Evolutionary conservation across 1,140 invertebrate species (phyloP), one percentile per base, ranked within the genome.

Genomic region (Drosophila paulistorum): DNA sequence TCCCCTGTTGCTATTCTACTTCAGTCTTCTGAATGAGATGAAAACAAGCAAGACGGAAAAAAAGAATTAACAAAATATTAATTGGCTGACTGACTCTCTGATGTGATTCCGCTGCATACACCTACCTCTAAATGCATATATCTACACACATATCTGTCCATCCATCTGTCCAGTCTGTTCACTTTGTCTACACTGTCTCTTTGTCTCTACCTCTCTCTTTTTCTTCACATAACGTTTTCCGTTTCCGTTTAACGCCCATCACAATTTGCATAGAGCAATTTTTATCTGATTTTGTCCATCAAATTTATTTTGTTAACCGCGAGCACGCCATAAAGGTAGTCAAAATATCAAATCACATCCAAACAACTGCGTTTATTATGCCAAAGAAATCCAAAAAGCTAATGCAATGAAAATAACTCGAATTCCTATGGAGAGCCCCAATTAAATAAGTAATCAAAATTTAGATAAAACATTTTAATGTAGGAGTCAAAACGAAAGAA

Each of bases 51-150:
- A 54, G 65, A 78, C 55, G 55, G 68, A 45, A 68, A 67, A 79
- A 68, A 71, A 66, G 65, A 75, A 81, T 81, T 73, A 77, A 70
- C 74, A 67, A 81, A 81, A 81, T 81, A 86, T 87, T 86, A 86
- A 86, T 86, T 86, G 82, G 77, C 79, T 79, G 71, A 81, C 79
- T 79, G 79, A 77, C 77, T 77, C 73, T 69, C 66, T 68, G 71
- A 83, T 83, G 68, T 77, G 79, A 76, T 80, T 76, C 65, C 30
- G 48, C 26, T 23, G n/a, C 42, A 42, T 42, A 42, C 10, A 45
- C 14, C 42, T 45, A 20, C 17, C 17, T 20, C 26, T 64, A 7
- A 9, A 10, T 6, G 2, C 20, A 9, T 48, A 23, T 23, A 23
- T 23, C 7, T 23, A 23, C 14, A 6, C 7, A 51, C 14, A 59